These are phyloP conservation scores for Syndactyla subalaris DNA, from an alignment of 2,797 vertebrate species.

Conservation along the genomic window DNA sequence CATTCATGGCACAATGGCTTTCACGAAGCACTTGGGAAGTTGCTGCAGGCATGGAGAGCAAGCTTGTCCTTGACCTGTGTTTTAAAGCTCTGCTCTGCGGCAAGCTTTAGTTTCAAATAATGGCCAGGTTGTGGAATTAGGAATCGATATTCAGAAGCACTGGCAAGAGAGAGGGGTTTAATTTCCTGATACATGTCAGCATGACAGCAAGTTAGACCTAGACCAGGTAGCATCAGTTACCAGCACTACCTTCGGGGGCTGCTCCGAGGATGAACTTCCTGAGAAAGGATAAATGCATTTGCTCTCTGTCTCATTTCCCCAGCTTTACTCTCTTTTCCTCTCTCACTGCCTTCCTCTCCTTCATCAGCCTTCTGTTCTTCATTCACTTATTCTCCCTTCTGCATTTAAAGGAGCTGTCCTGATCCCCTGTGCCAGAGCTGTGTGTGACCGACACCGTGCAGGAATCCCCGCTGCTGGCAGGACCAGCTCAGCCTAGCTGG, in stretches of 20 bases:
- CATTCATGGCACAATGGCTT: constrained; percentile 51
- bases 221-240: constrained; percentile 53
- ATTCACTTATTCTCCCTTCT: not conserved
- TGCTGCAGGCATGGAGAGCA: constrained; percentile 24
- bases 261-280: not conserved
- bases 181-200: constrained; percentile 26
- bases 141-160: constrained; percentile 35
- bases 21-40: constrained; percentile 25
- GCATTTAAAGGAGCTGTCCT: not conserved
- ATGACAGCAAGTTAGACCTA: constrained; percentile 2
- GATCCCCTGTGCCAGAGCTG: not conserved
- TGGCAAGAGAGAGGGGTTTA: constrained; percentile 1
- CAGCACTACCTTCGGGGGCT: not conserved
- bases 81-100: constrained; percentile 13
- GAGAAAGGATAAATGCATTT: not conserved
- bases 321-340: not conserved
- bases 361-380: not conserved
- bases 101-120: constrained; percentile 65
- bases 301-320: not conserved
- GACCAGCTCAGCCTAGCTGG: not conserved
- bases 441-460: fast-evolving
- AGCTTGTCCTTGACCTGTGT: constrained; percentile 46
- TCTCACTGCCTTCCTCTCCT: not conserved
- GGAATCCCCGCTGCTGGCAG: not conserved
- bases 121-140: constrained; percentile 52